Percentiles rank a stretch among this genome's conserved stretches.
Conservation (phyloP, 92 coral and sea anemone genomes). For the Heteractis magnifica region DNA sequence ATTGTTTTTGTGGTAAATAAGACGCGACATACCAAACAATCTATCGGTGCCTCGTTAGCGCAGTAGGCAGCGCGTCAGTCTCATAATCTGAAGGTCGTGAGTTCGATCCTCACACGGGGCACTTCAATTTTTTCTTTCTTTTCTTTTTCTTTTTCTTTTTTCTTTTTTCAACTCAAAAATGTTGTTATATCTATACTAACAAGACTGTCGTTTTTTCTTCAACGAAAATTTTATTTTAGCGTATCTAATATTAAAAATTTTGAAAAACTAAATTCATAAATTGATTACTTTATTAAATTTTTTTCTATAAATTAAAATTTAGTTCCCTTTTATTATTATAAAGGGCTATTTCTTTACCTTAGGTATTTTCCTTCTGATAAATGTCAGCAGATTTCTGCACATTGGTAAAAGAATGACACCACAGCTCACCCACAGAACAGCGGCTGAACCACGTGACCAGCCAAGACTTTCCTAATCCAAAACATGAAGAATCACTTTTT, state of each 20-base stretch:
- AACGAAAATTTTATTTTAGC: too few species aligned
- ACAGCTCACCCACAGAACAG: slow-evolving; percentile 70
- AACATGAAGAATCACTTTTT: background rate
- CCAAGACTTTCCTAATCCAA: slow-evolving; percentile 66
- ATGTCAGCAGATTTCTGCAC: slow-evolving; percentile 67
- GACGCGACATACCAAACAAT: background rate
- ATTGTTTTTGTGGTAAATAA: background rate
- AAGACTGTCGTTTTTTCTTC: too few species aligned
- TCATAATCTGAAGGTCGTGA: slow-evolving; percentile 96
- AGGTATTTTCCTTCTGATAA: slow-evolving; percentile 44
- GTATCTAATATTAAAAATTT: too few species aligned
- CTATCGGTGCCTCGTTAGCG: slow-evolving; percentile 59
- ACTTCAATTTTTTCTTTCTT: slow-evolving; percentile 18
- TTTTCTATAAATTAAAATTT: background rate
- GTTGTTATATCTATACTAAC: too few species aligned
- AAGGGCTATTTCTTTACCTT: slow-evolving; percentile 1
- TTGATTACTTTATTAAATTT: too few species aligned
- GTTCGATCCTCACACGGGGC: slow-evolving; percentile 99
- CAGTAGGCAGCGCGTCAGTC: slow-evolving; percentile 84
- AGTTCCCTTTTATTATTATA: background rate
- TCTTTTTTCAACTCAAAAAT: too few species aligned
- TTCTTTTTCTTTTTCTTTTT: background rate
- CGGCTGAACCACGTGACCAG: slow-evolving; percentile 89
- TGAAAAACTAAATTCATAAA: too few species aligned
- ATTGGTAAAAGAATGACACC: slow-evolving; percentile 65